phyloP scores from a whole-genome alignment of 2,113 vertebrate species.

The Tinamus guttatus region DNA sequence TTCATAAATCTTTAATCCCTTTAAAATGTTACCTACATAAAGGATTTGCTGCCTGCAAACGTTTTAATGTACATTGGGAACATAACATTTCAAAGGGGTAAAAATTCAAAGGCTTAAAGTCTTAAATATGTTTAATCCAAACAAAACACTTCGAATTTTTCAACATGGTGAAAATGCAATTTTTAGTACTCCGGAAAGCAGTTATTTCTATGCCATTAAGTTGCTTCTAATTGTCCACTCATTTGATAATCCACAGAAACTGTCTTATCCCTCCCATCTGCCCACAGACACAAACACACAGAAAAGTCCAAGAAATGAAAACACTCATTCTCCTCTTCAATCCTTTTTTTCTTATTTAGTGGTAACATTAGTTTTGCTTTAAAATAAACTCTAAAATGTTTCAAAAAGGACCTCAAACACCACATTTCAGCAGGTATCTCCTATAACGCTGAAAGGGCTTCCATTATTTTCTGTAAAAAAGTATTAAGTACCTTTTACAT shows the following conservation, averaged over 20 bases:
- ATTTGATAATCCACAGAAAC: neutral
- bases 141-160: neutral
- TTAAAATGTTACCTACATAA: no score
- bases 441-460: neutral
- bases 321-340: neutral
- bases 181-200: neutral
- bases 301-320: neutral
- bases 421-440: neutral
- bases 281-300: neutral
- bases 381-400: neutral
- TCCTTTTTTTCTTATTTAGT: neutral
- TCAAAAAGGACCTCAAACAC: no score
- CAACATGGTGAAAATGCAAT: neutral
- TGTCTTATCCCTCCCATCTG: neutral
- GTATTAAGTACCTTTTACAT: neutral
- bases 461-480: neutral
- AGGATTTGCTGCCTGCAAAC: neutral
- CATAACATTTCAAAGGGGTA: neutral
- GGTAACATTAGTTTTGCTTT: neutral
- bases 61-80: neutral
- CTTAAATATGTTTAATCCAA: neutral
- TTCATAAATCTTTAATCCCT: no score
- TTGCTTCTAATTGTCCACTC: neutral
- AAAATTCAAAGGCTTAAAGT: neutral
- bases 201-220: neutral